phyloP scores from a whole-genome alignment of 2,113 vertebrate species.

The Silurus asotus region DNA sequence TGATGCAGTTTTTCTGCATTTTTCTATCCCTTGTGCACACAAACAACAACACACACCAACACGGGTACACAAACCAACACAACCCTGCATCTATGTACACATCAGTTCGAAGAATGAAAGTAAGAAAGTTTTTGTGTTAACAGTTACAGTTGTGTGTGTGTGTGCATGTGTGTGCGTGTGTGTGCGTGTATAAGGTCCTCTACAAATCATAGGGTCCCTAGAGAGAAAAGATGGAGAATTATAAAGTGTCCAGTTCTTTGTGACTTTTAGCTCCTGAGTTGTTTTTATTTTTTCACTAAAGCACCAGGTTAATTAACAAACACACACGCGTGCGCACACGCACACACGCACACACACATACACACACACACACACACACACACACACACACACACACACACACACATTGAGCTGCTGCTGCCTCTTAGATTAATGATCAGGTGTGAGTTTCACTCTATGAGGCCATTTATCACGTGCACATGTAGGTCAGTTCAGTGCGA shows the following conservation, averaged over 20 bases:
- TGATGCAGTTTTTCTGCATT: no score
- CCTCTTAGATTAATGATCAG: slow-evolving; percentile 92
- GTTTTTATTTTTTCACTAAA: slow-evolving; percentile 63
- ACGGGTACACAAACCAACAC: no score
- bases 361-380: no score
- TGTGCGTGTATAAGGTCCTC: neutral
- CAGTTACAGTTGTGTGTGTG: neutral
- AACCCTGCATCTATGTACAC: no score
- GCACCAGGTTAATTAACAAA: slow-evolving; percentile 91
- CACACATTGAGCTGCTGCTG: slow-evolving; percentile 78
- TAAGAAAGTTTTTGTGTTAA: no score
- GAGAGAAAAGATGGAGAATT: neutral
- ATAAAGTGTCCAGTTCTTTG: slow-evolving; percentile 30
- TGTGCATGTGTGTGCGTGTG: no score
- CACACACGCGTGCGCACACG: slow-evolving; percentile 48
- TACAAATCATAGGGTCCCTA: slow-evolving; percentile 32
- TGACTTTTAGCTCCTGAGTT: slow-evolving; percentile 54
- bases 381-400: no score
- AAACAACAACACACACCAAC: no score
- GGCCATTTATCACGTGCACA: slow-evolving; percentile 93
- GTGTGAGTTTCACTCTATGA: slow-evolving; percentile 79
- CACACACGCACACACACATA: no score
- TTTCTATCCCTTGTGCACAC: no score
- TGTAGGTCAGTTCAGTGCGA: slow-evolving; percentile 77
- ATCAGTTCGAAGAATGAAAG: no score